Percentiles rank a stretch among this genome's conserved stretches.
Conservation (phyloP, 2,113 vertebrate genomes). For the Trematomus loennbergii region DNA sequence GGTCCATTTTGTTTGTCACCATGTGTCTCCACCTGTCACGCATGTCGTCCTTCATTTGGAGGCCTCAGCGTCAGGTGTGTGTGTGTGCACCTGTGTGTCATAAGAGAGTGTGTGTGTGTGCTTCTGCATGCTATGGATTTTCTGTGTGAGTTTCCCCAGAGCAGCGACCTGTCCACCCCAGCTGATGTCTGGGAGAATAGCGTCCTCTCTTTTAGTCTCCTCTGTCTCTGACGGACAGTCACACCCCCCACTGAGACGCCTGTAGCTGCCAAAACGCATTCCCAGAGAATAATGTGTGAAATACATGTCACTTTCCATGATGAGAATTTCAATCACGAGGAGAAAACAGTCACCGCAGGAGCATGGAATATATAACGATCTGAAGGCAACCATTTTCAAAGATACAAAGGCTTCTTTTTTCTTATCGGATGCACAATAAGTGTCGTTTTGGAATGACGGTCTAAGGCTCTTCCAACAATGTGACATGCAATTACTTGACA, state of each 20-base stretch:
- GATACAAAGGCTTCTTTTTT: no score
- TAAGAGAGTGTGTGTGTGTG: constrained; percentile 13
- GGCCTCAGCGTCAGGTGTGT: constrained; percentile 4
- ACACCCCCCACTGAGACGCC: constrained; percentile 17
- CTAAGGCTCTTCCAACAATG: no score
- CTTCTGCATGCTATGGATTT: background rate
- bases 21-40: constrained; percentile 56
- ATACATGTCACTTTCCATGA: constrained; percentile 24
- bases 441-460: no score
- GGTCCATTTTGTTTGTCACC: constrained; percentile 67
- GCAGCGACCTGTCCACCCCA: constrained; percentile 44
- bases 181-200: constrained; percentile 19
- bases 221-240: constrained; percentile 20
- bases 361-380: constrained; percentile 4
- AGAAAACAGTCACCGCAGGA: constrained; percentile 1
- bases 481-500: no score
- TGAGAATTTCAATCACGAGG: constrained; percentile 24
- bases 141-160: constrained; percentile 5
- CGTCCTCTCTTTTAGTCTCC: constrained; percentile 26
- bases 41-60: constrained; percentile 56
- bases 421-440: no score
- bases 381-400: background rate
- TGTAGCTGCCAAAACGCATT: constrained; percentile 24
- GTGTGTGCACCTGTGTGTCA: constrained; percentile 19
- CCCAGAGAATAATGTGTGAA: constrained; percentile 33